Evolutionary conservation across 1,140 invertebrate species (phyloP), one percentile per base, ranked within the genome.

Genomic region (Psilanteris sp.): DNA sequence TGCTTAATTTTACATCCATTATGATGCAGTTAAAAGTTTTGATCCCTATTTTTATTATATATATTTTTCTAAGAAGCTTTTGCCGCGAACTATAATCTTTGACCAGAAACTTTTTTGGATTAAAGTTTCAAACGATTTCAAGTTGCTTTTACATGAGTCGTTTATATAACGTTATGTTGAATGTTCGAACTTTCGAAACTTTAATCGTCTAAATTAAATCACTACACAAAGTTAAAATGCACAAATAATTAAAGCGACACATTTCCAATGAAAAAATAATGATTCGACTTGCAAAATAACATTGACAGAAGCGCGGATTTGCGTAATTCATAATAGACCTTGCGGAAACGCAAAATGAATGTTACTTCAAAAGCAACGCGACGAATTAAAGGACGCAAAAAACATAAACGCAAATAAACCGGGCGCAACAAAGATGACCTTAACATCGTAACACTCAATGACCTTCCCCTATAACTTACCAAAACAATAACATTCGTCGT

Each of bases 71-170:
- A 29, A 46, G 32, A 22, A 48, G 13, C 34, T 37, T 50, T 39
- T 44, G 24, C 22, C 3, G 10, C 39, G 13, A 22, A 41, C 44
- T 50, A 13, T 64, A 64, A 50, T 50, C 44, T 64, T 64, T 50
- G 24, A 26, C 10, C 5, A 39, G 11, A 50, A 64, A 64, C 7
- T 64, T 66, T 66, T 66, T 54, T 36, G 61, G 37, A 34, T 66
- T 54, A 54, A 66, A 66, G 34, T 66, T 66, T 43, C 14, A 43
- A 54, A 11, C 48, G 61, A 54, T 66, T 66, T 52, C 32, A 64
- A 64, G 61, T 66, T 44, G 20, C 37, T 44, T 54, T 66, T 54
- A 34, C 48, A 44, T 66, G 37, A 50, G 34, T 41, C 59, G 37
- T 52, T 44, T 54, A 54, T 43, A 29, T 15, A 26, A 27, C 18